These are phyloP conservation scores for Drosophila kohkoa DNA, from an alignment of 1,140 invertebrate species.

Conservation along the genomic window DNA sequence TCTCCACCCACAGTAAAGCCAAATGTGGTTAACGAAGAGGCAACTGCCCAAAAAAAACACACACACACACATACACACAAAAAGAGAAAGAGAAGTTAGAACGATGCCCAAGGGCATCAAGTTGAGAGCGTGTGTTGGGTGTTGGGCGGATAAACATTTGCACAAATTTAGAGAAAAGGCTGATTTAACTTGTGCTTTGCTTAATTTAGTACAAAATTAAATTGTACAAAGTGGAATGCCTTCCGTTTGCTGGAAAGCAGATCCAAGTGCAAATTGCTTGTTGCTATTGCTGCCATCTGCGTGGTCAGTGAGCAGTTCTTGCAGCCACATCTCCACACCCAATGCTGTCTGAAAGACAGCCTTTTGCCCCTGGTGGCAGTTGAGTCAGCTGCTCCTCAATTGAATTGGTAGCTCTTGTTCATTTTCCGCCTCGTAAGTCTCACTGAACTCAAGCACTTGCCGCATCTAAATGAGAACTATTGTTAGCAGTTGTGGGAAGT, in stretches of 20 bases:
- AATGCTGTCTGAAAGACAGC: neutral
- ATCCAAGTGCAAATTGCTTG: slow-evolving; percentile 54
- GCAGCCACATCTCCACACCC: neutral
- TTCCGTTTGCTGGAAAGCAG: slow-evolving; percentile 29
- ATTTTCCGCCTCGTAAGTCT: slow-evolving; percentile 66
- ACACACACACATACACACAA: too few relatives aligned
- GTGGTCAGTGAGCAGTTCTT: slow-evolving; percentile 35
- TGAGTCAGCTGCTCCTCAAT: slow-evolving; percentile 37
- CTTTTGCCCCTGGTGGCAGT: slow-evolving; percentile 21
- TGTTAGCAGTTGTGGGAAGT: slow-evolving; percentile 50
- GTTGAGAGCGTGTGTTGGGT: neutral
- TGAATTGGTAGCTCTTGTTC: slow-evolving; percentile 58
- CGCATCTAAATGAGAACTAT: slow-evolving; percentile 66
- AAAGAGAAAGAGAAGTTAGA: neutral
- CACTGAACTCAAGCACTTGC: slow-evolving; percentile 56
- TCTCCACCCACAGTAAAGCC: slow-evolving; percentile 6
- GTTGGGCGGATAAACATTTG: slow-evolving; percentile 47
- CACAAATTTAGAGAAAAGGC: slow-evolving; percentile 56
- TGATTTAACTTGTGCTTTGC: slow-evolving; percentile 57
- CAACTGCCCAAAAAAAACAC: neutral
- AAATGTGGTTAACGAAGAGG: slow-evolving; percentile 24
- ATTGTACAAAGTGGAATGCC: slow-evolving; percentile 58
- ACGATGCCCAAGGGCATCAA: slow-evolving; percentile 1
- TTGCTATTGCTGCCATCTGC: slow-evolving; percentile 32
- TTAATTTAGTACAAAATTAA: slow-evolving; percentile 71